A percentile compares a stretch with the other conserved stretches of the same genome.
Conservation (phyloP, 2,888 invertebrate species). For the Microplitis deprimator region DNA sequence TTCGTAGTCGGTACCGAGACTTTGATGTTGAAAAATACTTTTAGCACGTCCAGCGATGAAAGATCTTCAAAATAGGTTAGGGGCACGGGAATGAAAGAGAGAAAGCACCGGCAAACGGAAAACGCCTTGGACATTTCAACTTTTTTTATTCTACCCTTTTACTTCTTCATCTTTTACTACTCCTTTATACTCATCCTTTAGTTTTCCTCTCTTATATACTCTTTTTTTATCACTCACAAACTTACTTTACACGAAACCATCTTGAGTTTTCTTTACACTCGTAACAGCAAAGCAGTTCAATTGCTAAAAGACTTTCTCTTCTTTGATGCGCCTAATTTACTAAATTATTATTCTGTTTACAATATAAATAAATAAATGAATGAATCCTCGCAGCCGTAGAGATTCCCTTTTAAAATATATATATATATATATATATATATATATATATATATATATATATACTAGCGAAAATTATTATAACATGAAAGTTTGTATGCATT, state of each 20-base stretch:
- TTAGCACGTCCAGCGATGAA: constrained; percentile 40
- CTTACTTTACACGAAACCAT: constrained; percentile 26
- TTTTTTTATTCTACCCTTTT: background rate
- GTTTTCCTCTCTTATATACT: constrained; percentile 30
- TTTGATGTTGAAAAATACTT: constrained; percentile 49
- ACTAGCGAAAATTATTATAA: background rate
- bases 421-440: too few species aligned
- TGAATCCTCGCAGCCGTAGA: constrained; percentile 6
- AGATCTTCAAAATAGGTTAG: constrained; percentile 17
- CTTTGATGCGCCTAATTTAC: constrained; percentile 65
- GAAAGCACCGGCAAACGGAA: constrained; percentile 27
- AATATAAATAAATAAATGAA: constrained; percentile 31
- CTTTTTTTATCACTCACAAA: constrained; percentile 39
- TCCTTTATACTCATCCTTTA: constrained; percentile 23
- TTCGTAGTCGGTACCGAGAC: constrained; percentile 34
- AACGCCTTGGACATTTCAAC: constrained; percentile 29
- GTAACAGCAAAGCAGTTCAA: constrained; percentile 39
- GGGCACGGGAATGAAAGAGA: constrained; percentile 23
- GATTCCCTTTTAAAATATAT: too few species aligned
- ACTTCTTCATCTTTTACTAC: constrained; percentile 34
- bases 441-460: too few species aligned
- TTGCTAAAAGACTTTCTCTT: constrained; percentile 48
- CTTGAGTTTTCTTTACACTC: constrained; percentile 40
- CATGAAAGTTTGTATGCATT: constrained; percentile 25
- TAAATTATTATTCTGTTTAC: constrained; percentile 67